Base-by-base conservation (phyloP, 2,888 invertebrate species). In the Tromatobia lineatoria region DNA sequence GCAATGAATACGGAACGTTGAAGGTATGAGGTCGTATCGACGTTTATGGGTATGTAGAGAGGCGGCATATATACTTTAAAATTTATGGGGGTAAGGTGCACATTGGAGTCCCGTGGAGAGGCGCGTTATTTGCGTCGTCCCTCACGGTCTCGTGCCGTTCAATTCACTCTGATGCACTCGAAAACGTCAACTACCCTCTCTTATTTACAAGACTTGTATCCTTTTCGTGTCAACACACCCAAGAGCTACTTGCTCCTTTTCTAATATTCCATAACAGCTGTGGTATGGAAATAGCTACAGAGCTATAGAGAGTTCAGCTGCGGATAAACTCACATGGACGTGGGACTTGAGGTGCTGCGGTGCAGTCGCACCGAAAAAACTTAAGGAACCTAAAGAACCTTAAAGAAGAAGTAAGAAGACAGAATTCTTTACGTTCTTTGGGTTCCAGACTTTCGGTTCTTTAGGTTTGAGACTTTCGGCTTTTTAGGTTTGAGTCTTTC, bases 281-380 rank as follows among this genome's bases (percentile, higher is more conserved):
- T 38, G 42, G 42, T 64, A 61, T n/a, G n/a, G n/a, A n/a, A n/a
- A 15, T 59, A 59, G 29, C 29, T 34, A 61, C 59, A 61, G n/a
- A n/a, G 59, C 47, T 47, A 47, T 47, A 47, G 47, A 13, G 47
- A 47, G n/a, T n/a, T n/a, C n/a, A n/a, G n/a, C n/a, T n/a, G n/a
- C n/a, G n/a, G n/a, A n/a, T n/a, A n/a, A n/a, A n/a, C n/a, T n/a
- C n/a, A n/a, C n/a, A n/a, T n/a, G n/a, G n/a, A n/a, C n/a, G n/a
- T n/a, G n/a, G n/a, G n/a, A n/a, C n/a, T n/a, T n/a, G n/a, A n/a
- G n/a, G n/a, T n/a, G n/a, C n/a, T n/a, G n/a, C n/a, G n/a, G n/a
- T n/a, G n/a, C n/a, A n/a, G n/a, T n/a, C n/a, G n/a, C n/a, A n/a
- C n/a, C n/a, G n/a, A n/a, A n/a, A n/a, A n/a, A n/a, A n/a, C n/a